Evolutionary conservation across 2,113 vertebrate species (phyloP).

Genomic region (Mionectes macconnelli): DNA sequence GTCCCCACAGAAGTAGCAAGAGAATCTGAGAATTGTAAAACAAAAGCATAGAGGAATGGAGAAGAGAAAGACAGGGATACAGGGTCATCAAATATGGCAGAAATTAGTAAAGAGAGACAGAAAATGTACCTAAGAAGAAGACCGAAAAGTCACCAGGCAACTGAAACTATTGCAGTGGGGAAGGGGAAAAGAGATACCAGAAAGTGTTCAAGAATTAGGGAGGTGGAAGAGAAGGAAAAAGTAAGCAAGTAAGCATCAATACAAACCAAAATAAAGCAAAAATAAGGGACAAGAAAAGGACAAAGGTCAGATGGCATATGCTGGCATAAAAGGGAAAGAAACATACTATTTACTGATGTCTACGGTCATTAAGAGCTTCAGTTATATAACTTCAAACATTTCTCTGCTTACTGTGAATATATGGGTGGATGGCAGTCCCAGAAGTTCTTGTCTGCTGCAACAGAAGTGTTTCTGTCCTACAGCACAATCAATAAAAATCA

Average conservation of each 20-base stretch:
- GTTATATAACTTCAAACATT: neutral
- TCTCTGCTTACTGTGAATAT: neutral
- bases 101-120: neutral
- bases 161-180: neutral
- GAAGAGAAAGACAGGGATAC: neutral
- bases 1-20: neutral
- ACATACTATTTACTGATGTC: neutral
- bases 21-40: neutral
- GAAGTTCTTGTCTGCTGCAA: slow-evolving; percentile 5
- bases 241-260: neutral
- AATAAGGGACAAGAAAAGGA: neutral
- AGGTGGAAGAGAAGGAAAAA: neutral
- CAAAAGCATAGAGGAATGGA: neutral
- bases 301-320: neutral
- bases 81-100: neutral
- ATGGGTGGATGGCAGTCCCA: neutral
- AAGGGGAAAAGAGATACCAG: neutral
- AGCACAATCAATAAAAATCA: slow-evolving; percentile 67
- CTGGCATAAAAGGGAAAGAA: neutral
- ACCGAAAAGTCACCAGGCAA: neutral
- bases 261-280: neutral
- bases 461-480: slow-evolving; percentile 50
- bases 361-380: neutral
- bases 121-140: neutral
- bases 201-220: neutral